Base-by-base conservation (phyloP, 2,113 vertebrate genomes). In the Megatriorchis doriae region DNA sequence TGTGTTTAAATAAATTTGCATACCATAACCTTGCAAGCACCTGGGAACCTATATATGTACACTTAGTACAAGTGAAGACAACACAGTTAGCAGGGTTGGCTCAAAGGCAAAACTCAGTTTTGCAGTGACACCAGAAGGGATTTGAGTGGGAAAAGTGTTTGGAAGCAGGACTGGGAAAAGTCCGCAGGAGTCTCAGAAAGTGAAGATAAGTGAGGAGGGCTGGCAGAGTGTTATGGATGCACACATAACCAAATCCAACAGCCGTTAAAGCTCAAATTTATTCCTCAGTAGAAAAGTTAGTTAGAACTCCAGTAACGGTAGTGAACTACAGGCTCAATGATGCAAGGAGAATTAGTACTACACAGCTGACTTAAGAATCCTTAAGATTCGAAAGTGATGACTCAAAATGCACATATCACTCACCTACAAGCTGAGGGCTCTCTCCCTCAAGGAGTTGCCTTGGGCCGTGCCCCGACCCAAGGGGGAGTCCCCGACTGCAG, bases 381-480 rank as follows among this genome's bases (percentile, higher is more conserved):
- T 48, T 48, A 13, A 48, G 22, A 48, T 48, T 48, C 22, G 22
- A 48, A 48, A 23, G 47, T 23, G 6, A 48, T 48, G 47, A 23
- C 22, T 23, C 22, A 48, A 48, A 23, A 48, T 4, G 47, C 3
- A 2, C 22, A 7, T 48, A 48, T 23, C 47, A 48, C 47, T 48
- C 47, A 23, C 47, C 47, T 48, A 48, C 23, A 48, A 48, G 47
- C 2, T 48, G 12, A 48, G 22, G 22, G 11, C 22, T 48, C 22
- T 48, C 47, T 48, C 47, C 47, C 47, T 23, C 6, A 2, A 48
- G 47, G 47, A 48, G 47, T 48, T 48, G 23, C 22, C 22, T 48
- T 1, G 3, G 47, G 12, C 2, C 0, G 22, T 48, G 47, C 47
- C 47, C 47, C 2, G 11, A 13, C 47, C 47, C 47, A 13, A 48